Percentiles rank a stretch among this genome's conserved stretches.
Conservation (phyloP, 2,797 vertebrate genomes). For the Poeciliopsis paucimaculata region DNA sequence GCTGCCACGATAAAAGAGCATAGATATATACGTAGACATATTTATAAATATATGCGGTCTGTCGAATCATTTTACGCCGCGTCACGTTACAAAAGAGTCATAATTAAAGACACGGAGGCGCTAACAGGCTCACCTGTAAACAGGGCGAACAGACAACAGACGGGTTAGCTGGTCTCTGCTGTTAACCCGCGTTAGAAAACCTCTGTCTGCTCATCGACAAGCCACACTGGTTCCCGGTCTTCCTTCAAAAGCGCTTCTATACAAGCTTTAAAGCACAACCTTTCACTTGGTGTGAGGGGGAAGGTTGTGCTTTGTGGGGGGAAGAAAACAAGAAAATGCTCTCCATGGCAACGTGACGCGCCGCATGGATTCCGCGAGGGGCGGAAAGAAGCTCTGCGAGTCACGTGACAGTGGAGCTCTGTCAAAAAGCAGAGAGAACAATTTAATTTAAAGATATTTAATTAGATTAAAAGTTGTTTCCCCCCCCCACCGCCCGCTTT, state of each 20-base stretch:
- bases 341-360: constrained; percentile 75
- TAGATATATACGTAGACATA: no score
- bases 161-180: not conserved
- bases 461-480: no score
- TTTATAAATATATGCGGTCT: not conserved
- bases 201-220: not conserved
- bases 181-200: not conserved
- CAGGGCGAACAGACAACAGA: not conserved
- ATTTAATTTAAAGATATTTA: not conserved
- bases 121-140: not conserved
- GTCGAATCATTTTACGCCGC: not conserved
- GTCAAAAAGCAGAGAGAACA: no score
- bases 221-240: not conserved
- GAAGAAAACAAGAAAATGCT: constrained; percentile 34
- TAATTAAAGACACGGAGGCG: not conserved
- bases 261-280: constrained; percentile 44
- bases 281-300: constrained; percentile 31
- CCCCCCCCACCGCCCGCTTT: not conserved
- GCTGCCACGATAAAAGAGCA: not conserved
- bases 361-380: constrained; percentile 29
- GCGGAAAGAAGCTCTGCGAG: not conserved
- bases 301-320: not conserved
- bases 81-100: not conserved
- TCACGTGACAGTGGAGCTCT: not conserved
- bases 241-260: not conserved